A percentile compares a stretch with the other conserved stretches of the same genome.
phyloP scores from a whole-genome alignment of 2,113 vertebrate species.

The Corydoras maculifer region DNA sequence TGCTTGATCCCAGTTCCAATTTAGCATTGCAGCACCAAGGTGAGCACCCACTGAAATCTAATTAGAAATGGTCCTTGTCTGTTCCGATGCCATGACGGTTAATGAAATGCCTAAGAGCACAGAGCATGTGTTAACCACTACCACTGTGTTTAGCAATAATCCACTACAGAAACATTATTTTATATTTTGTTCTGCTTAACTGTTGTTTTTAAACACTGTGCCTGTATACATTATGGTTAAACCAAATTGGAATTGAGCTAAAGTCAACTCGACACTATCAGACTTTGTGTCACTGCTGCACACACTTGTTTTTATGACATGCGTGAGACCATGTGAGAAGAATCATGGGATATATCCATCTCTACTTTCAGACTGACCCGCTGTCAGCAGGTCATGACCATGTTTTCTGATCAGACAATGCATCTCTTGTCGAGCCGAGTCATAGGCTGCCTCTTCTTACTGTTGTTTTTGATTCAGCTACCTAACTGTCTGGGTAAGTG shows the following conservation, averaged over 20 bases:
- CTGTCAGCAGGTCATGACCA: constrained; percentile 22
- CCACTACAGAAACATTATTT: neutral
- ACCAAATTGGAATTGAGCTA: neutral
- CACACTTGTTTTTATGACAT: neutral
- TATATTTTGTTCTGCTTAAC: too few relatives aligned
- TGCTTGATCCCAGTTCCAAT: constrained; percentile 57
- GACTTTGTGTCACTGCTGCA: neutral
- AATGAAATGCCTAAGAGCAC: constrained; percentile 43
- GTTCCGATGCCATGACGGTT: constrained; percentile 40
- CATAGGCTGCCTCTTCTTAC: constrained; percentile 43
- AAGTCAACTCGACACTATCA: neutral
- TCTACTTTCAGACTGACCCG: constrained; percentile 43
- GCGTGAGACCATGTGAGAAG: constrained; percentile 44
- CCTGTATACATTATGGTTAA: too few relatives aligned
- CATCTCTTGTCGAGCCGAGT: constrained; percentile 37
- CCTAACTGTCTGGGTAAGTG: constrained; percentile 26
- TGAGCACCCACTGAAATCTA: constrained; percentile 56
- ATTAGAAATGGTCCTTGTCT: constrained; percentile 50
- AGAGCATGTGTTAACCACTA: constrained; percentile 22
- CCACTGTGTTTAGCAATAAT: constrained; percentile 13
- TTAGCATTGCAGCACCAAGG: constrained; percentile 40
- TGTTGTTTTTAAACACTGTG: too few relatives aligned
- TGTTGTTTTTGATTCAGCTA: constrained; percentile 50
- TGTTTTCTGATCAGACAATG: constrained; percentile 43
- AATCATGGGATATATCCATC: constrained; percentile 51